A percentile compares a stretch with the other conserved stretches of the same genome.
These are phyloP conservation scores for Gallinago nigripennis DNA, from an alignment of 2,797 vertebrate species.

Conservation along the genomic window DNA sequence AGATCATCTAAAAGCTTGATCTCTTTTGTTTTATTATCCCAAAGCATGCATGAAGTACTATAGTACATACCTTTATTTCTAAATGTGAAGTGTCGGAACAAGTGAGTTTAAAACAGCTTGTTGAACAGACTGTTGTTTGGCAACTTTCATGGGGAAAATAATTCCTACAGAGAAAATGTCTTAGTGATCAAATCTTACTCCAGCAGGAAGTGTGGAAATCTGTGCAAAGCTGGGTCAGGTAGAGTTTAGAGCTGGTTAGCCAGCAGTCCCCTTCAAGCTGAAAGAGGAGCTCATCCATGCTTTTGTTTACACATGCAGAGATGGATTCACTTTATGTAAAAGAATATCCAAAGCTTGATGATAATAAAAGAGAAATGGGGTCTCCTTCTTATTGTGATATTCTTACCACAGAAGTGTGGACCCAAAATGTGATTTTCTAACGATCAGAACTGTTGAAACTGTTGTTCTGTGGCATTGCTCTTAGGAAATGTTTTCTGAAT, in stretches of 20 bases:
- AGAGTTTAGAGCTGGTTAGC: not conserved
- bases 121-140: not conserved
- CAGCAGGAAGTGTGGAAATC: not conserved
- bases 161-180: constrained; percentile 79
- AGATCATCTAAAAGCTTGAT: not conserved
- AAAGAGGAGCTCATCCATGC: not conserved
- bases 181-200: constrained; percentile 78
- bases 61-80: not conserved
- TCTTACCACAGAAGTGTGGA: not conserved
- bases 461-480: not conserved
- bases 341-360: not conserved
- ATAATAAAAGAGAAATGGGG: not conserved
- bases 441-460: not conserved
- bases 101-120: constrained; percentile 77
- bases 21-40: not conserved
- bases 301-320: not conserved
- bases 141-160: constrained; percentile 15
- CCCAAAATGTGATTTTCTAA: not conserved
- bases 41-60: not conserved
- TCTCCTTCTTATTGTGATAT: not conserved
- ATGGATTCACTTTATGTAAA: not conserved
- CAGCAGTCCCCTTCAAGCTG: not conserved
- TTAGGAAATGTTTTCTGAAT: not conserved
- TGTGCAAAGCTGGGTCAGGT: not conserved
- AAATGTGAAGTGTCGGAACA: constrained; percentile 77